These are phyloP conservation scores for Eublepharis macularius DNA, from an alignment of 2,113 vertebrate species.

Conservation along the genomic window DNA sequence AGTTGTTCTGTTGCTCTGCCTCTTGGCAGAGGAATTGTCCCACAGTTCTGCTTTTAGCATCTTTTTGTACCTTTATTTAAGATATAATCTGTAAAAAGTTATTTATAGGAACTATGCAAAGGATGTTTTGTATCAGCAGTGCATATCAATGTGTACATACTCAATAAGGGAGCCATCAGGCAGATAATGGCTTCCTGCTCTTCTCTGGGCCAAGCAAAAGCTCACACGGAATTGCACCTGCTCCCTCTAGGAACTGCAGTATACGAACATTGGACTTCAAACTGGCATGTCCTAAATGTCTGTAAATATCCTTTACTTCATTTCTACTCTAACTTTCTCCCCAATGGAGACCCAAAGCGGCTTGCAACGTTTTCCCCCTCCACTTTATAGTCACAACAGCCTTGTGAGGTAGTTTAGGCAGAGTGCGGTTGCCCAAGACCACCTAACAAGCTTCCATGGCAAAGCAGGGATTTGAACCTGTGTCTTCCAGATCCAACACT, in stretches of 20 bases:
- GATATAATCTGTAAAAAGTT: neutral
- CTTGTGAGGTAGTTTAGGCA: no score
- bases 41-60: neutral
- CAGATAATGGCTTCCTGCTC: fast-evolving
- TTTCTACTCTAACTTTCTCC: no score
- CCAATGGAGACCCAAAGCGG: no score
- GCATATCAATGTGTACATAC: neutral
- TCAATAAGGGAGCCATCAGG: neutral
- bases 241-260: neutral
- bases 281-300: neutral
- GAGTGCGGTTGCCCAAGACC: no score
- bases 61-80: neutral
- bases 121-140: fast-evolving
- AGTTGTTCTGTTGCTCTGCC: neutral
- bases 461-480: no score
- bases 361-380: no score
- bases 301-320: fast-evolving
- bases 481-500: no score
- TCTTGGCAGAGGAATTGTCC: neutral
- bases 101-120: neutral
- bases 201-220: neutral
- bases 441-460: no score
- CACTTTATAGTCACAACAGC: no score
- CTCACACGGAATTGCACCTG: neutral
- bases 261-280: neutral